Conservation (phyloP, 2,113 vertebrate species). For the Tenebrosternarchus preto region DNA sequence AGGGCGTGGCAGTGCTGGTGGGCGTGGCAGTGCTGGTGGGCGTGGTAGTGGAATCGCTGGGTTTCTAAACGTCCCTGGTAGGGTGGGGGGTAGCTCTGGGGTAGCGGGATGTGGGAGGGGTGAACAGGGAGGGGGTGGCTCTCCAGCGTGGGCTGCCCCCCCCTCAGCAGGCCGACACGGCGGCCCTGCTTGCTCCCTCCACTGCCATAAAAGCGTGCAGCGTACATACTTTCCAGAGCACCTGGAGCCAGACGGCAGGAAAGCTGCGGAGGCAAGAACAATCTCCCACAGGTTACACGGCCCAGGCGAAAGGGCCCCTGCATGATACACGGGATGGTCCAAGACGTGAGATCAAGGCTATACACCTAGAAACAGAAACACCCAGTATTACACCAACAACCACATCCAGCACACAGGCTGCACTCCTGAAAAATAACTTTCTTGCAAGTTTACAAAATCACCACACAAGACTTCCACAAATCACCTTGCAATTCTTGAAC, state of each 20-base stretch:
- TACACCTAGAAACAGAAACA: slow-evolving; percentile 55
- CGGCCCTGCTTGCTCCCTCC: slow-evolving; percentile 67
- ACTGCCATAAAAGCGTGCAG: slow-evolving; percentile 60
- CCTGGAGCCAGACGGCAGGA: slow-evolving; percentile 28
- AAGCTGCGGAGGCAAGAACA: slow-evolving; percentile 48
- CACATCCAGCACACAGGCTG: not conserved
- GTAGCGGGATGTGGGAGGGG: slow-evolving; percentile 53
- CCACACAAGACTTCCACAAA: too few relatives aligned
- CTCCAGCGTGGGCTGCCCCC: slow-evolving; percentile 66
- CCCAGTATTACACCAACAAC: not conserved
- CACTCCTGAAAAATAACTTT: not conserved
- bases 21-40: slow-evolving; percentile 64
- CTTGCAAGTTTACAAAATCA: too few relatives aligned
- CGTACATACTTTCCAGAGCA: slow-evolving; percentile 55
- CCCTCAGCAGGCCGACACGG: slow-evolving; percentile 60
- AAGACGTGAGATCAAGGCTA: slow-evolving; percentile 32
- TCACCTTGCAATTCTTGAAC: too few relatives aligned
- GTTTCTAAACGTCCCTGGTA: slow-evolving; percentile 67
- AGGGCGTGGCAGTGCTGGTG: slow-evolving; percentile 63
- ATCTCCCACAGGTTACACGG: slow-evolving; percentile 57
- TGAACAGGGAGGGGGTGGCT: slow-evolving; percentile 53
- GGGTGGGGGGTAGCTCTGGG: slow-evolving; percentile 60
- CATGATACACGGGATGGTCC: slow-evolving; percentile 57
- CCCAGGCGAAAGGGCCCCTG: slow-evolving; percentile 44
- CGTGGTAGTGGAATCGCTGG: slow-evolving; percentile 62